phyloP scores from a whole-genome alignment of 2,888 invertebrate species.

The Apamea crenata region DNA sequence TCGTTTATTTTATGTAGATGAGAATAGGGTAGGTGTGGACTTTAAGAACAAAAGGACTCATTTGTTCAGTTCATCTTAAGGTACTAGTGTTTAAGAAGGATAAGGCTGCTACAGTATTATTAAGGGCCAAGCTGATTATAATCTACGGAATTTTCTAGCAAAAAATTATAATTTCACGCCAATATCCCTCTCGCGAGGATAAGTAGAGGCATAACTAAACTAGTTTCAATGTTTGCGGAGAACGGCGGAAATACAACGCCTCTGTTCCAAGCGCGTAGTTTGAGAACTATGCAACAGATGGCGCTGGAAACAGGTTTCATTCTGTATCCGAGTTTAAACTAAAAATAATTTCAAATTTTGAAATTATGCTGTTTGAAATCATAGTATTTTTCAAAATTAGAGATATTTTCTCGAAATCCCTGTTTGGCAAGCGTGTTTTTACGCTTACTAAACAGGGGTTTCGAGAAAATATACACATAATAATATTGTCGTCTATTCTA shows the following conservation, averaged over 20 bases:
- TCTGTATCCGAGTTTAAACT: neutral
- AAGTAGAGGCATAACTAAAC: constrained; percentile 27
- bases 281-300: constrained; percentile 49
- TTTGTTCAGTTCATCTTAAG: neutral
- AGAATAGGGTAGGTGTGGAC: neutral
- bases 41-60: constrained; percentile 1
- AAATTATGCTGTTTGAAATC: neutral
- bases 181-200: constrained; percentile 18
- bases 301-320: constrained; percentile 33
- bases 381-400: too few relatives aligned
- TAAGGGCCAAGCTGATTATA: neutral
- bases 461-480: neutral
- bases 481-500: too few relatives aligned
- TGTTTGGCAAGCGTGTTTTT: too few relatives aligned
- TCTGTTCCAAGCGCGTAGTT: constrained; percentile 33
- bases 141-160: neutral
- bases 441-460: neutral
- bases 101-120: neutral
- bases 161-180: neutral
- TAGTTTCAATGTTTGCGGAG: constrained; percentile 46
- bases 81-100: neutral
- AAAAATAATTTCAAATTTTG: neutral
- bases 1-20: constrained; percentile 30
- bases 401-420: too few relatives aligned
- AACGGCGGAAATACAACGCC: constrained; percentile 36